Percentiles rank a stretch among this genome's conserved stretches.
phyloP scores from a whole-genome alignment of 1,140 invertebrate species.

The Littorina saxatilis region DNA sequence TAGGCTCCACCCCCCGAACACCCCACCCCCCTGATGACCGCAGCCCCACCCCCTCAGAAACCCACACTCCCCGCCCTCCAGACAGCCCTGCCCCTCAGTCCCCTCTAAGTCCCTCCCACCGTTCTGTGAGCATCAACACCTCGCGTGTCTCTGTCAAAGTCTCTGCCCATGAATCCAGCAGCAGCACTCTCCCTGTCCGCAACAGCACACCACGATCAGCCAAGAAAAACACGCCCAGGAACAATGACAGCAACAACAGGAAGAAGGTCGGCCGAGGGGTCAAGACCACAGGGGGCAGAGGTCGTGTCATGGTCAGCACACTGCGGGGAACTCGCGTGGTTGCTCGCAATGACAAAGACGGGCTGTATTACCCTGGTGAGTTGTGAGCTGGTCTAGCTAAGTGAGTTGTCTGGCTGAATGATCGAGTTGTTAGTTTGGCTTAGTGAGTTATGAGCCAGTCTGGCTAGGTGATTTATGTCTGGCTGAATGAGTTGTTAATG shows the following conservation, averaged over 20 bases:
- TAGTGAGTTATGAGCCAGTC: no score
- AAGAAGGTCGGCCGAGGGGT: conserved; percentile 20
- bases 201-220: neutral
- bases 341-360: conserved; percentile 60
- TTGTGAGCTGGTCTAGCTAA: neutral
- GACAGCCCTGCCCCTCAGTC: neutral
- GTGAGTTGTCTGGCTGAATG: no score
- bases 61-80: neutral
- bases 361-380: conserved; percentile 66
- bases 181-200: neutral
- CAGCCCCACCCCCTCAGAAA: neutral
- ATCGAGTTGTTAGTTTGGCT: no score
- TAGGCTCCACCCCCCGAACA: neutral
- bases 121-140: neutral
- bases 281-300: conserved; percentile 33
- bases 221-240: neutral
- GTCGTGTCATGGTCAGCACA: conserved; percentile 20
- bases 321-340: conserved; percentile 58
- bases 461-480: no score
- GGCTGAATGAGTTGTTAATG: neutral
- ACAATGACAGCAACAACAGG: neutral
- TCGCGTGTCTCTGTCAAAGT: neutral
- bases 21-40: neutral
- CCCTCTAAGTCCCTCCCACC: neutral
- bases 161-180: neutral